phyloP scores from a whole-genome alignment of 2,888 invertebrate species.

The Synergus gifuensis region DNA sequence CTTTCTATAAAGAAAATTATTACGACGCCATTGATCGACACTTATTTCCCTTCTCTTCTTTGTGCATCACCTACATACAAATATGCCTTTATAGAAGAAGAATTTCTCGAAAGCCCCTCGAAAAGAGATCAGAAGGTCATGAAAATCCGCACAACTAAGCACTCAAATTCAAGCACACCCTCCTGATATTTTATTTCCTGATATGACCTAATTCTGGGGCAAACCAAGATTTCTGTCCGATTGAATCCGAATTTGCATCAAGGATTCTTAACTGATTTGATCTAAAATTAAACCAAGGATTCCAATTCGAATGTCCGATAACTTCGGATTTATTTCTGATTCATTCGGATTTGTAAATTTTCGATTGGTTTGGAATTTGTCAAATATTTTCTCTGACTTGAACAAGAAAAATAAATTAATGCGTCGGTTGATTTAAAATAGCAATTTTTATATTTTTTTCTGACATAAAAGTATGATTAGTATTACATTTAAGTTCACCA shows the following conservation, averaged over 20 bases:
- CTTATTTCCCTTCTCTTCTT: background rate
- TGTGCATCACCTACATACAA: background rate
- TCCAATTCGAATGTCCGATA: too few species aligned
- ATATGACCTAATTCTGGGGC: too few species aligned
- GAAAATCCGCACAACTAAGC: slow-evolving; percentile 17
- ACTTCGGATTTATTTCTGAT: too few species aligned
- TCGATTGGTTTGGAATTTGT: too few species aligned
- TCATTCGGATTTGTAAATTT: too few species aligned
- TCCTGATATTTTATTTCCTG: too few species aligned
- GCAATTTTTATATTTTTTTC: too few species aligned
- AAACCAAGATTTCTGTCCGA: too few species aligned
- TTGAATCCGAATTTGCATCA: too few species aligned
- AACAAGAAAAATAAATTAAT: background rate
- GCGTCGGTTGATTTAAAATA: too few species aligned
- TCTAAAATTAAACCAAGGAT: too few species aligned
- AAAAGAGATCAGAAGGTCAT: slow-evolving; percentile 15
- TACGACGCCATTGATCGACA: background rate
- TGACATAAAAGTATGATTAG: background rate
- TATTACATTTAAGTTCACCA: background rate
- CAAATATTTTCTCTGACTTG: background rate
- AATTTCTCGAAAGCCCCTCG: background rate
- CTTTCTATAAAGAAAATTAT: background rate
- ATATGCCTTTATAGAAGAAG: background rate
- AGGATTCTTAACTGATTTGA: too few species aligned
- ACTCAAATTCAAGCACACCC: background rate